Percentiles rank a stretch among this genome's conserved stretches.
Evolutionary conservation across 2,113 vertebrate species (phyloP).

Genomic region (Psephotus haematonotus): DNA sequence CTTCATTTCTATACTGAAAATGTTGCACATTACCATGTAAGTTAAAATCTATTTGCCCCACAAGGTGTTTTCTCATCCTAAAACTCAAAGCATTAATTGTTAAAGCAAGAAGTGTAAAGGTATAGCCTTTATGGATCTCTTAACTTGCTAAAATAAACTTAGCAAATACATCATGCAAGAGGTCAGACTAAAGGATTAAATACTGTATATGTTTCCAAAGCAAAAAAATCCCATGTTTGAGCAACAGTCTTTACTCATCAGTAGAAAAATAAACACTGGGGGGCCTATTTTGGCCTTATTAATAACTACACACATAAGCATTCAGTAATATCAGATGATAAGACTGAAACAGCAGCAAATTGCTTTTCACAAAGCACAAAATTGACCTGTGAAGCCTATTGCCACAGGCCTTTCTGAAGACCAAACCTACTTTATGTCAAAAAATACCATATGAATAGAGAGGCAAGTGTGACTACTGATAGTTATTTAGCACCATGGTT

Average conservation of each 20-base stretch:
- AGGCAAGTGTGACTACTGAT: background rate
- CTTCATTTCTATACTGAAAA: background rate
- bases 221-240: background rate
- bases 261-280: background rate
- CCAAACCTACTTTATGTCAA: background rate
- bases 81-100: background rate
- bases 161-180: background rate
- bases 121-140: background rate
- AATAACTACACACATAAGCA: background rate
- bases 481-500: background rate
- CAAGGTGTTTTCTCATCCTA: background rate
- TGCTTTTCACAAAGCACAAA: background rate
- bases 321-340: background rate
- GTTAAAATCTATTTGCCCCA: background rate
- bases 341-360: background rate
- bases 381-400: rapidly evolving
- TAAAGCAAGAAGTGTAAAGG: background rate
- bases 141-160: background rate
- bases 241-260: background rate
- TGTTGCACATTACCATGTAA: background rate
- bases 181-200: background rate
- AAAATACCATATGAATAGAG: background rate
- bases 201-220: background rate
- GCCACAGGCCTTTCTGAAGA: background rate
- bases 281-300: background rate